Evolutionary conservation across 2,113 vertebrate genomes (phyloP).

Genomic region (Illadopsis cleaveri): DNA sequence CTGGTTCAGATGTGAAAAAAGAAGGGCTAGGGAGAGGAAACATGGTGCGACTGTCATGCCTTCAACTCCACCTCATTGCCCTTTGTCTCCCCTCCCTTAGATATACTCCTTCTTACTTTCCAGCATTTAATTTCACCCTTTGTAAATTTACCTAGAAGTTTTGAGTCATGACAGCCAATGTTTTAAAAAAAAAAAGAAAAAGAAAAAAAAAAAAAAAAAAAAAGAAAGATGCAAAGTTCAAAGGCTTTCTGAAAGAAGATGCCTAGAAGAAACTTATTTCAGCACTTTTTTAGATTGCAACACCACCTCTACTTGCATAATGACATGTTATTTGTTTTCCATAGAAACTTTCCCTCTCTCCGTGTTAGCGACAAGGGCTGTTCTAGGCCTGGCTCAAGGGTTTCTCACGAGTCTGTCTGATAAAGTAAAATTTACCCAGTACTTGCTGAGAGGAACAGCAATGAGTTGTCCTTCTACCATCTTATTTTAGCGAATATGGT

Average conservation of each 20-base stretch:
- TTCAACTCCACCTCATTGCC: background rate
- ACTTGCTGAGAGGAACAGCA: background rate
- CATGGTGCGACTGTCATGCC: background rate
- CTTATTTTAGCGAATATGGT: background rate
- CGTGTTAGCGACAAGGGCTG: background rate
- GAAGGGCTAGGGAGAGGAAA: background rate
- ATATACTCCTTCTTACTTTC: background rate
- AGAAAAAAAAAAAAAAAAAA: too few species aligned
- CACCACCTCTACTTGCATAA: background rate
- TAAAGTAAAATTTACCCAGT: background rate
- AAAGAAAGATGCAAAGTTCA: background rate
- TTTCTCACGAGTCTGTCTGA: background rate
- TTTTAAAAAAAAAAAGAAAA: too few species aligned
- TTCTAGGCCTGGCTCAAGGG: background rate
- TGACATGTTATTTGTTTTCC: background rate
- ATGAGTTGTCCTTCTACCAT: background rate
- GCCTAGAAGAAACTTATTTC: background rate
- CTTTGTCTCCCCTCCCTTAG: background rate
- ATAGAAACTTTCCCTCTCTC: background rate
- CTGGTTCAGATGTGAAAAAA: background rate
- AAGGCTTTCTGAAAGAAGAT: slow-evolving; percentile 10
- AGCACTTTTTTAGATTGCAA: slow-evolving; percentile 30
- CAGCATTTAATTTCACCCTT: background rate
- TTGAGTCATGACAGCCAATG: fast-evolving
- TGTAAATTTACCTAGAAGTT: background rate